Evolutionary conservation across 1,140 invertebrate species (phyloP).

Genomic region (Papilio machaon): DNA sequence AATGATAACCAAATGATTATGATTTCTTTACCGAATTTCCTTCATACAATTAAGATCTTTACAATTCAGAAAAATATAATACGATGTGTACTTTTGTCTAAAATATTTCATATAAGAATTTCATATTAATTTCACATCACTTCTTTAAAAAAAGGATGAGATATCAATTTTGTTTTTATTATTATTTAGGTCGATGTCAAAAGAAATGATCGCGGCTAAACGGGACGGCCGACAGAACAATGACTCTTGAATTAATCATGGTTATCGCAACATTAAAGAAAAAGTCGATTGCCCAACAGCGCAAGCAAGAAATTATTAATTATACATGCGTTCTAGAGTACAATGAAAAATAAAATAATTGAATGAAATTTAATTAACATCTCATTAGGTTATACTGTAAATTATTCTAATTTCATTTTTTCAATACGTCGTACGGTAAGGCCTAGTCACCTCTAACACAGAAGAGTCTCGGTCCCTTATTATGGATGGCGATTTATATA

Average conservation of each 20-base stretch:
- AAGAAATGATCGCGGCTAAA: constrained; percentile 33
- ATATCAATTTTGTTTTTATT: constrained; percentile 31
- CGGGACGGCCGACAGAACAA: constrained; percentile 33
- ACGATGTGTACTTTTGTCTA: too few species aligned
- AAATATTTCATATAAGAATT: not conserved
- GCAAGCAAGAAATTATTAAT: constrained; percentile 34
- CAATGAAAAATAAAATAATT: constrained; percentile 26
- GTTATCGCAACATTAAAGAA: constrained; percentile 32
- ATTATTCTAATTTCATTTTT: not conserved
- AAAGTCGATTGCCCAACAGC: constrained; percentile 31
- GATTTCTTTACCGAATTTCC: not conserved
- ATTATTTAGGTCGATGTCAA: constrained; percentile 30
- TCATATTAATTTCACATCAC: constrained; percentile 16
- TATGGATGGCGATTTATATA: too few species aligned
- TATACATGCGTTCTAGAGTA: constrained; percentile 29
- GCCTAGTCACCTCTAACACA: too few species aligned
- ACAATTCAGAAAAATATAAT: too few species aligned
- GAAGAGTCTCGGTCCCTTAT: too few species aligned
- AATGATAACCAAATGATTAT: not conserved
- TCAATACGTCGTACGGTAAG: not conserved
- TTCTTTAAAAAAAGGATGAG: constrained; percentile 21
- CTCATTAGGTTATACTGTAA: constrained; percentile 24
- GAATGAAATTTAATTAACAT: constrained; percentile 37
- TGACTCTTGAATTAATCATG: constrained; percentile 40
- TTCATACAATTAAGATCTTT: too few species aligned